A percentile compares a stretch with the other conserved stretches of the same genome.
Conservation (phyloP, 2,888 invertebrate genomes). For the Sthenelais limicola region DNA sequence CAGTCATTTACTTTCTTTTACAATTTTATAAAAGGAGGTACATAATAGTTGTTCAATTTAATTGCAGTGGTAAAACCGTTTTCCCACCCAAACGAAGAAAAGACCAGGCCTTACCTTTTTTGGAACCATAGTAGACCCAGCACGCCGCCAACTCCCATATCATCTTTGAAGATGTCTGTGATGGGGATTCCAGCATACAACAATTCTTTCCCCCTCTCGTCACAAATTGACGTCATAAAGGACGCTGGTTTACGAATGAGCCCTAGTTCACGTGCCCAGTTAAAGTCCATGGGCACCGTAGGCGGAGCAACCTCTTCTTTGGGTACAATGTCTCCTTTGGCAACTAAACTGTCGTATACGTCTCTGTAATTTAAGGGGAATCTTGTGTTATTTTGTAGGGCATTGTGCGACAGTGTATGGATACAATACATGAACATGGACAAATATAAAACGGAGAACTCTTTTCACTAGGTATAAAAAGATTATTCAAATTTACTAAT, state of each 20-base stretch:
- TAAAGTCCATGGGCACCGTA: constrained; percentile 99
- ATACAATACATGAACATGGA: background rate
- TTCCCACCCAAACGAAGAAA: too few species aligned
- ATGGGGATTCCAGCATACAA: constrained; percentile 94
- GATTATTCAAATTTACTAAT: too few species aligned
- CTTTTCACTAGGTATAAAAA: too few species aligned
- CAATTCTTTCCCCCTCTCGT: constrained; percentile 97
- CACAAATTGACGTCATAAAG: constrained; percentile 99
- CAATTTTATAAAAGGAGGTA: too few species aligned
- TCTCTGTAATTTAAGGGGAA: constrained; percentile 55
- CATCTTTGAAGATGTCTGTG: constrained; percentile 88
- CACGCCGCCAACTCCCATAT: constrained; percentile 97
- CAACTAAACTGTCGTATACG: constrained; percentile 80
- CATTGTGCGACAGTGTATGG: background rate
- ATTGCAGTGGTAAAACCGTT: too few species aligned
- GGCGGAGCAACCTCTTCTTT: constrained; percentile 95
- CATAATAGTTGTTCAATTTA: too few species aligned
- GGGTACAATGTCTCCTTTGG: constrained; percentile 85
- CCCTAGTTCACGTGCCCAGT: constrained; percentile 98
- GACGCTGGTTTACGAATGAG: constrained; percentile 98
- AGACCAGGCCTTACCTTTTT: constrained; percentile 75
- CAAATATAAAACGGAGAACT: background rate
- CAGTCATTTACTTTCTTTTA: too few species aligned
- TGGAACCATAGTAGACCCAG: constrained; percentile 99
- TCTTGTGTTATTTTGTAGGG: too few species aligned